These are phyloP conservation scores for Tetranychus cinnabarinus DNA, from an alignment of 1,140 invertebrate species.

Conservation along the genomic window DNA sequence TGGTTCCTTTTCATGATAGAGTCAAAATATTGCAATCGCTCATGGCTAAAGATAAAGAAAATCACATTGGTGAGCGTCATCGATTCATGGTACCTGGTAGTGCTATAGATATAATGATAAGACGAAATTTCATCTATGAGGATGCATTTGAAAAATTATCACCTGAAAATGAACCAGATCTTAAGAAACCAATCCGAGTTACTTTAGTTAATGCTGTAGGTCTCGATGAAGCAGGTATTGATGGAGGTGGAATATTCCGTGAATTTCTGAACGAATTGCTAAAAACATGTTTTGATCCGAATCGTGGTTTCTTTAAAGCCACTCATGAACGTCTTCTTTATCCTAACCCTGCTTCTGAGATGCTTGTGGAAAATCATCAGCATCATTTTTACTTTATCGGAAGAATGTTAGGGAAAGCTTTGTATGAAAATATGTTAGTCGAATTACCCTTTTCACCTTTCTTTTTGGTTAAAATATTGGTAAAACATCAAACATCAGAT, in stretches of 20 bases:
- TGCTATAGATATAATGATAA: slow-evolving; percentile 49
- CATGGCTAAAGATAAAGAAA: slow-evolving; percentile 32
- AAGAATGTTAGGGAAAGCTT: slow-evolving; percentile 73
- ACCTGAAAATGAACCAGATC: slow-evolving; percentile 43
- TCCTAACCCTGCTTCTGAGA: slow-evolving; percentile 70
- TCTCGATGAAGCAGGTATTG: slow-evolving; percentile 78
- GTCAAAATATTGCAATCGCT: slow-evolving; percentile 32
- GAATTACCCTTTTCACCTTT: slow-evolving; percentile 82
- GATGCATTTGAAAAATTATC: slow-evolving; percentile 88
- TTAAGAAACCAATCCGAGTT: slow-evolving; percentile 29
- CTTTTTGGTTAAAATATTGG: slow-evolving; percentile 64
- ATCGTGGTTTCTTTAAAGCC: slow-evolving; percentile 72
- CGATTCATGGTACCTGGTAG: slow-evolving; percentile 44
- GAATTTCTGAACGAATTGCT: slow-evolving; percentile 75
- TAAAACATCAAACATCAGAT: slow-evolving; percentile 36
- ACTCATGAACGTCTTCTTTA: slow-evolving; percentile 82
- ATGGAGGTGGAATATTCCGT: slow-evolving; percentile 68
- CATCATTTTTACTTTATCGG: slow-evolving; percentile 91
- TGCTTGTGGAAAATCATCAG: slow-evolving; percentile 55
- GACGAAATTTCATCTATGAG: slow-evolving; percentile 81
- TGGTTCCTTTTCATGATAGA: slow-evolving; percentile 65
- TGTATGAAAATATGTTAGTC: slow-evolving; percentile 82
- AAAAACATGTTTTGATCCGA: slow-evolving; percentile 88
- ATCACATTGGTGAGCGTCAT: slow-evolving; percentile 41
- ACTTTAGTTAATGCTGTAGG: slow-evolving; percentile 71